Base-by-base conservation (phyloP, 2,797 vertebrate species). In the Euphonia xanthogaster region DNA sequence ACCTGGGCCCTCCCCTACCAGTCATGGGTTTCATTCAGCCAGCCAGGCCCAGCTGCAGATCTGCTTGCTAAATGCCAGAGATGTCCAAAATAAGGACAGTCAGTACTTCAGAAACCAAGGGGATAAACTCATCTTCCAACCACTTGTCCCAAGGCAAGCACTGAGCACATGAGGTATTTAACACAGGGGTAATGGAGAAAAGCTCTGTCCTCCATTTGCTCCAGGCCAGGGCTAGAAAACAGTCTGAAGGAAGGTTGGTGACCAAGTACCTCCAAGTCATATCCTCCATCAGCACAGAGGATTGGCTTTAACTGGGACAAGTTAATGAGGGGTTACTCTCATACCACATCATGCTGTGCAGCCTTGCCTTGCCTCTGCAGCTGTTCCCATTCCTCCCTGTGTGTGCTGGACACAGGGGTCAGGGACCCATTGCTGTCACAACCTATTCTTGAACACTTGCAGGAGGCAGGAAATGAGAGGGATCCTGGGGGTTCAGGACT, bases 311-410 rank as follows among this genome's bases (percentile, higher is more conserved):
- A 7, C 7, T 42, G 47, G 58, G 35, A 45, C 9, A 51, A 39
- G 25, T 8, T n/a, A 2, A 1, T 5, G 25, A 54, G 35, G 22
- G 35, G 27, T 44, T 57, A n/a, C 28, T n/a, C 7, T 33, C 71
- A 30, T 6, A 10, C 5, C n/a, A 9, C 1, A 3, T 18, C 21
- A 12, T 5, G 17, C 48, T 80, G 16, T 2, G 1, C 57, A 48
- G 73, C 44, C 42, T 63, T 60, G 53, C 51, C 27, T 10, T 10
- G 33, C 16, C 47, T 21, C 60, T 67, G 17, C 57, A 83, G 61
- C 65, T 66, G 19, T 54, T 40, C 20, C 28, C 19, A 6, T 19
- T 66, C 42, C 57, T 74, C 35, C 27, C 42, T 63, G 21, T 51
- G 65, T 11, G 6, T 50, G 30, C 74, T 39, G 62, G 51, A 40